These are phyloP conservation scores for Drosophila nr. perissopoda DNA, from an alignment of 2,888 invertebrate species.

Conservation along the genomic window DNA sequence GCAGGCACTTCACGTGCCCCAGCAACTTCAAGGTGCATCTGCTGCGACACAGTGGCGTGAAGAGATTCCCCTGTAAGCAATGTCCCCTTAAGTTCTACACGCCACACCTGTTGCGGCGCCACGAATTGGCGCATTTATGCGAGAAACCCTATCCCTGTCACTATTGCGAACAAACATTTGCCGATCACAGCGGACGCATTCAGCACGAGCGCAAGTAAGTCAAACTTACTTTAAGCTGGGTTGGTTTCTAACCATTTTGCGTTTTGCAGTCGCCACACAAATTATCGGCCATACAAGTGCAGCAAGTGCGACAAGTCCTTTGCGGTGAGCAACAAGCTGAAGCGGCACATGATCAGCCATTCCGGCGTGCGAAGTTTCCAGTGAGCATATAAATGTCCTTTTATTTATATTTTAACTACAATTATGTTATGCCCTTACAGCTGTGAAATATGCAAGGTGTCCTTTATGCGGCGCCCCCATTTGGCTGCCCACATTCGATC, in stretches of 20 bases:
- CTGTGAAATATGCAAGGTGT: conserved; percentile 66
- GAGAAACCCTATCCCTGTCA: conserved; percentile 60
- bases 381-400: conserved; percentile 35
- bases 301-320: conserved; percentile 66
- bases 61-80: conserved; percentile 54
- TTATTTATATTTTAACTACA: background rate
- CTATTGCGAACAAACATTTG: conserved; percentile 63
- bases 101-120: conserved; percentile 63
- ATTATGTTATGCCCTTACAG: conserved; percentile 24
- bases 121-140: conserved; percentile 51
- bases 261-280: conserved; percentile 61
- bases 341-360: conserved; percentile 66
- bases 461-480: conserved; percentile 66
- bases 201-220: conserved; percentile 68
- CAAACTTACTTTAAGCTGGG: background rate
- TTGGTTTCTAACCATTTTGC: background rate
- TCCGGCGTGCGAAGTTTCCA: conserved; percentile 67
- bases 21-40: conserved; percentile 72
- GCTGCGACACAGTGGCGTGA: conserved; percentile 61
- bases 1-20: conserved; percentile 67
- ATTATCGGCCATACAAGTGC: conserved; percentile 66
- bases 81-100: conserved; percentile 65
- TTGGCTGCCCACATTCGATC: conserved; percentile 63
- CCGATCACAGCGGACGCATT: conserved; percentile 67
- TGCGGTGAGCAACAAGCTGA: conserved; percentile 66